Percentiles rank a stretch among this genome's conserved stretches.
phyloP scores from a whole-genome alignment of 2,113 vertebrate species.

The Reinhardtius hippoglossoides region DNA sequence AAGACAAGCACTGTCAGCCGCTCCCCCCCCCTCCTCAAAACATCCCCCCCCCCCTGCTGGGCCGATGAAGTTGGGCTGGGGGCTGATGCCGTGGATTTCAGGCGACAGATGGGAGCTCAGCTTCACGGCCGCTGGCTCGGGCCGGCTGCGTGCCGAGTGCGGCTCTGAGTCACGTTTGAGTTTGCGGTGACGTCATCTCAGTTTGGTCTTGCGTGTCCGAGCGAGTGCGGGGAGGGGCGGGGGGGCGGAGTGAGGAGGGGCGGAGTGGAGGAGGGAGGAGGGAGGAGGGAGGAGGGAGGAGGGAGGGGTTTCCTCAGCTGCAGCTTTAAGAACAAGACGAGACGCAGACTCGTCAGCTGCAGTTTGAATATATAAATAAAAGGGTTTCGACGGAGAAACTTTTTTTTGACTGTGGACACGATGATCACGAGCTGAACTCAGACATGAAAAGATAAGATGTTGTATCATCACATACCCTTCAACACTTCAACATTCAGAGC shows the following conservation, averaged over 20 bases:
- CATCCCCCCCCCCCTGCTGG: conserved; percentile 23
- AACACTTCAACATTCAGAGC: no score
- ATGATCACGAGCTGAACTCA: no score
- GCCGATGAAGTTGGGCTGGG: background rate
- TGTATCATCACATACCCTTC: no score
- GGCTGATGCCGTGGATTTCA: conserved; percentile 43
- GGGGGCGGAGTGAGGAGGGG: conserved; percentile 1
- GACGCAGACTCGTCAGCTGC: background rate
- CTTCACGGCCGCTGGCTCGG: no score
- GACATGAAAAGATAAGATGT: background rate
- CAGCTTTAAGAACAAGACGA: no score
- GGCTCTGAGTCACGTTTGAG: conserved; percentile 62
- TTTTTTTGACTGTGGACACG: no score
- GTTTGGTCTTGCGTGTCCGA: conserved; percentile 47
- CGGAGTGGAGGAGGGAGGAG: no score
- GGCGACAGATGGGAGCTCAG: conserved; percentile 58
- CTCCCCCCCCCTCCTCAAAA: background rate
- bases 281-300: background rate
- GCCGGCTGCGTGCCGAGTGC: no score
- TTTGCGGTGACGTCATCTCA: conserved; percentile 59
- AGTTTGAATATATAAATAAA: background rate
- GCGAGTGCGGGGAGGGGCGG: background rate
- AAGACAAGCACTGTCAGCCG: conserved; percentile 1
- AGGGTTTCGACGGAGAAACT: background rate
- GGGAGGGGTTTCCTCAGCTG: no score